A percentile compares a stretch with the other conserved stretches of the same genome.
Conservation (phyloP, 2,797 vertebrate genomes). For the Salmo trutta region DNA sequence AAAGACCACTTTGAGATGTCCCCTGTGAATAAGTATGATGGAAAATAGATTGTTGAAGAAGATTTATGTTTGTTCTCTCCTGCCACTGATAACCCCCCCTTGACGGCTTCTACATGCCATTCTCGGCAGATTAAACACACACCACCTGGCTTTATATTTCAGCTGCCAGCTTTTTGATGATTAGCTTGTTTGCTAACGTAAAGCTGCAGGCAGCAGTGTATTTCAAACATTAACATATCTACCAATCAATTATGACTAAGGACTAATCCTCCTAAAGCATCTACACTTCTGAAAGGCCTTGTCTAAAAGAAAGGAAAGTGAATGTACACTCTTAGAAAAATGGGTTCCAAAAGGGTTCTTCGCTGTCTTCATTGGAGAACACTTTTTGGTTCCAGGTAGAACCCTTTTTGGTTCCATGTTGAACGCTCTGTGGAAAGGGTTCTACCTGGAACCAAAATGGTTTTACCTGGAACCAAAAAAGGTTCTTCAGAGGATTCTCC, state of each 20-base stretch:
- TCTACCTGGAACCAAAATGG: no score
- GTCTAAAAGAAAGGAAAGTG: not conserved
- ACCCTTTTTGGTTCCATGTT: no score
- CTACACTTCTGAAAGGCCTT: not conserved
- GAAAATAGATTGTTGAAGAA: slow-evolving; percentile 84
- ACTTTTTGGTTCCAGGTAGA: no score
- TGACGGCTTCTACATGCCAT: slow-evolving; percentile 70
- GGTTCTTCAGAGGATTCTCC: no score
- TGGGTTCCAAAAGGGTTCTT: no score
- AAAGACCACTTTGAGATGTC: slow-evolving; percentile 86
- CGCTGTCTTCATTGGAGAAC: no score
- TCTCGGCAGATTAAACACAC: slow-evolving; percentile 63
- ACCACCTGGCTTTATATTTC: slow-evolving; percentile 43
- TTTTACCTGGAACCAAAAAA: no score
- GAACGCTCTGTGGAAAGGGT: no score
- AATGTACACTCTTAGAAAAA: not conserved
- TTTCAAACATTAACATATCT: slow-evolving; percentile 9
- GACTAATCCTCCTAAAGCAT: not conserved
- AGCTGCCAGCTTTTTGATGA: slow-evolving; percentile 50
- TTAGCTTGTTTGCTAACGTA: slow-evolving; percentile 42
- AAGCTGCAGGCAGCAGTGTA: slow-evolving; percentile 5
- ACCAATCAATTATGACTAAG: slow-evolving; percentile 13
- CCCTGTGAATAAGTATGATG: slow-evolving; percentile 84
- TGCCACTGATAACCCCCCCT: slow-evolving; percentile 47
- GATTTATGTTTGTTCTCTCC: slow-evolving; percentile 81